Evolutionary conservation across 2,113 vertebrate species (phyloP).

Genomic region (Actinemys pallida): DNA sequence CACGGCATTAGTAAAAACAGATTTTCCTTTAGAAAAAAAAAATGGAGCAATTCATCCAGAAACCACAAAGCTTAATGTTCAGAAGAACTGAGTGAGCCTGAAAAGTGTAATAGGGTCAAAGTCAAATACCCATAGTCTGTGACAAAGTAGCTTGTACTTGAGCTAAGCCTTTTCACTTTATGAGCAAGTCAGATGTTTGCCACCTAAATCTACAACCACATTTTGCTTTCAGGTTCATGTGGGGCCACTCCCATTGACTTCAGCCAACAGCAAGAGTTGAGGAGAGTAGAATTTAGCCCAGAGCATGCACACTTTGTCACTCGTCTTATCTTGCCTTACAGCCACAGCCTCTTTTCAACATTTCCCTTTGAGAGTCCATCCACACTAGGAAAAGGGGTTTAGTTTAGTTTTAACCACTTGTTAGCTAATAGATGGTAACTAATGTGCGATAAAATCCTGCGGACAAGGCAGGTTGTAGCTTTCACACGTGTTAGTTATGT

Average conservation of each 20-base stretch:
- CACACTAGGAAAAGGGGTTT: background rate
- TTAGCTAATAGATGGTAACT: background rate
- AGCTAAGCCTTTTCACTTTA: background rate
- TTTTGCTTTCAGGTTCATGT: background rate
- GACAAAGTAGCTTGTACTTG: background rate
- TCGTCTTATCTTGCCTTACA: background rate
- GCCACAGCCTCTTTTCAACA: background rate
- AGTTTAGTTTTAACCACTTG: background rate
- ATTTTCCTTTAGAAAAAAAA: constrained; percentile 43
- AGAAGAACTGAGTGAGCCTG: background rate
- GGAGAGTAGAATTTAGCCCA: background rate
- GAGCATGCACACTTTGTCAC: background rate
- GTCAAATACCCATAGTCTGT: background rate
- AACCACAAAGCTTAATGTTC: background rate
- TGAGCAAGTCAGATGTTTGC: background rate
- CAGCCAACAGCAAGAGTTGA: background rate
- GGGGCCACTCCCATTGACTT: background rate
- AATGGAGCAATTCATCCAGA: background rate
- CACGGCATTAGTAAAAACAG: background rate
- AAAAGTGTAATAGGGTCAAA: background rate
- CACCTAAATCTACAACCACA: background rate
- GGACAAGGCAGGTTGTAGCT: background rate
- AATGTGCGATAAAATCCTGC: background rate
- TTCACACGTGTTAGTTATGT: background rate
- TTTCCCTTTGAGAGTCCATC: background rate